These are phyloP conservation scores for Teleogryllus oceanicus DNA, from an alignment of 2,888 invertebrate species.

Conservation along the genomic window DNA sequence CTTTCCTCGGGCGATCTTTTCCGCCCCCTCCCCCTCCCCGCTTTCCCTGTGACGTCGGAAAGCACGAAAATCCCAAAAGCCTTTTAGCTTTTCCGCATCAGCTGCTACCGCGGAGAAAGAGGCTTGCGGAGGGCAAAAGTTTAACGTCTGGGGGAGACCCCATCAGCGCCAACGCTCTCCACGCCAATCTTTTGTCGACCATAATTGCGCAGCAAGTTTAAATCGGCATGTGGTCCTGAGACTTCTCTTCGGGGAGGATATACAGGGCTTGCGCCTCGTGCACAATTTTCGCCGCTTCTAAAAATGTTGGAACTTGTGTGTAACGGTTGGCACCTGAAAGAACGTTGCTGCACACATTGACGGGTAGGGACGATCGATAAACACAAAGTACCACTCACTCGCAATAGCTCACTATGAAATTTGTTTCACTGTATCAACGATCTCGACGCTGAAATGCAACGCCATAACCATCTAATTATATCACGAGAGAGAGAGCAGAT, in stretches of 20 bases:
- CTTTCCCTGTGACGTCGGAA: too few species aligned
- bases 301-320: too few species aligned
- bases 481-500: neutral
- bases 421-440: neutral
- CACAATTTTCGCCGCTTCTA: too few species aligned
- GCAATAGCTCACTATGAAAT: neutral
- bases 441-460: neutral
- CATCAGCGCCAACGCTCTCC: neutral
- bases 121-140: neutral
- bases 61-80: constrained; percentile 21
- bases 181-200: neutral
- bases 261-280: too few species aligned
- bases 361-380: neutral
- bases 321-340: too few species aligned
- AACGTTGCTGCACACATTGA: neutral
- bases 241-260: neutral
- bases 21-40: neutral
- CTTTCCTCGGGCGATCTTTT: neutral
- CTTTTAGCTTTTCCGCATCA: constrained; percentile 26
- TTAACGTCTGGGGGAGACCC: neutral
- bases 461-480: constrained; percentile 7
- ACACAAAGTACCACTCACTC: neutral
- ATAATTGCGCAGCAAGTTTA: neutral
- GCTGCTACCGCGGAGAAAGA: neutral
- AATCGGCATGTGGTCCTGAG: neutral